Base-by-base conservation (phyloP, 92 coral and sea anemone genomes). In the Porites cylindrica region DNA sequence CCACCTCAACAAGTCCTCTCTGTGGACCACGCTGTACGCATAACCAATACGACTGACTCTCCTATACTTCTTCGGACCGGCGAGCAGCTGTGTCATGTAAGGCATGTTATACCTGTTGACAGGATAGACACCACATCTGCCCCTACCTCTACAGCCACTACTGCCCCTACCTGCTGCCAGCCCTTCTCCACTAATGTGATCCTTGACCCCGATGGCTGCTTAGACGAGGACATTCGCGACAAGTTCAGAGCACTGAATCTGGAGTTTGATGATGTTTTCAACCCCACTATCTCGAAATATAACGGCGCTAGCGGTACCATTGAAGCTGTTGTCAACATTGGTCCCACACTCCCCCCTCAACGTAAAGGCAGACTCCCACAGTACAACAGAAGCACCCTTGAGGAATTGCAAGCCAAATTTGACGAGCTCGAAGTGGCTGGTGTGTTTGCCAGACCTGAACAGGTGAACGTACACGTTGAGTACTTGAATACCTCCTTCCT, bases 281-380 rank as follows among this genome's bases (percentile, higher is more conserved):
- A 80, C 12, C 66, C 86, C 20, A 56, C 79, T 67, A 58, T 84
- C 61, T 79, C 92, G 60, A 70, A 84, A 81, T 89, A 77, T 81
- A 89, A 72, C 59, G 76, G 92, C 13, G 80, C 85, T 43, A 29
- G 85, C 60, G 76, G 89, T 23, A 82, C 60, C 47, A 67, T 2
- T 74, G 80, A 68, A 52, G 20, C 23, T 79, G 56, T 66, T 79
- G 79, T 68, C 72, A 80, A 51, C 23, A 21, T 21, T 21, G 23
- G 23, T 21, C 23, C 23, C 23, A 21, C 23, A 21, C 23, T 21
- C 23, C 47, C 79, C 71, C 75, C 80, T 47, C 80, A 78, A 52
- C 32, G 85, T 29, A 66, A 76, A n/a, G n/a, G 78, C 4, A 80
- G 82, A 66, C 85, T 77, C 13, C 24, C 82, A 9, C 52, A 59